Base-by-base conservation (phyloP, 2,113 vertebrate genomes). In the Poicephalus gulielmi region DNA sequence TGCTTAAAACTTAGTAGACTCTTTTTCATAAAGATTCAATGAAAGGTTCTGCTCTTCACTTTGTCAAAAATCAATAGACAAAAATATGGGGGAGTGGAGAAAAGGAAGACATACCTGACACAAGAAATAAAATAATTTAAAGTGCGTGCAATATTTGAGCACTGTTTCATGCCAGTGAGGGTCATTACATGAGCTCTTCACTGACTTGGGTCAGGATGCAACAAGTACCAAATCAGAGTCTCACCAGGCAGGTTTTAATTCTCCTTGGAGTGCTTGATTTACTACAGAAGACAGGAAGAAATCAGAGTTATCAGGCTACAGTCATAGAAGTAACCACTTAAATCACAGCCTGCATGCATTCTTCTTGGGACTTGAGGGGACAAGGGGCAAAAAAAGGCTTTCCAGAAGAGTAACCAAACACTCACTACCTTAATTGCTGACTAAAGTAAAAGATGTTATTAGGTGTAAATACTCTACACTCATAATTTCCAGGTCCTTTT, bases 41-140 rank as follows among this genome's bases (percentile, higher is more conserved):
- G n/a, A 77, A 23, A 90, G 16, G n/a, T 55, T 94, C 49, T 80
- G 24, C 10, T 63, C 18, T 81, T 69, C 37, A 39, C 17, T 86
- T 76, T 67, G 8, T 50, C 43, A 86, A 85, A 81, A 37, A 59
- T 13, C 19, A 3, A 0, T 17, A 69, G 20, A 66, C 4, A 76
- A 75, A 39, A 70, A 47, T 10, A 57, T 1, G 6, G 7, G 1
- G 7, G 18, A 46, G 6, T 2, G 19, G 4, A 9, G 10, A 17
- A 15, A 66, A 62, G 35, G 43, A 57, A 60, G 28, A 55, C 4
- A 18, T 6, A 47, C 24, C 7, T 76, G 49, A 76, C 7, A 27
- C 4, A 50, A 60, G 43, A 78, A 81, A 59, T 44, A 57, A 43
- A 28, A 4, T 13, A 27, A 27, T 41, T 53, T 37, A 47, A 73